Percentiles rank a stretch among this genome's conserved stretches.
Conservation (phyloP, 2,888 invertebrate species). For the Pachliopta kotzebuea region DNA sequence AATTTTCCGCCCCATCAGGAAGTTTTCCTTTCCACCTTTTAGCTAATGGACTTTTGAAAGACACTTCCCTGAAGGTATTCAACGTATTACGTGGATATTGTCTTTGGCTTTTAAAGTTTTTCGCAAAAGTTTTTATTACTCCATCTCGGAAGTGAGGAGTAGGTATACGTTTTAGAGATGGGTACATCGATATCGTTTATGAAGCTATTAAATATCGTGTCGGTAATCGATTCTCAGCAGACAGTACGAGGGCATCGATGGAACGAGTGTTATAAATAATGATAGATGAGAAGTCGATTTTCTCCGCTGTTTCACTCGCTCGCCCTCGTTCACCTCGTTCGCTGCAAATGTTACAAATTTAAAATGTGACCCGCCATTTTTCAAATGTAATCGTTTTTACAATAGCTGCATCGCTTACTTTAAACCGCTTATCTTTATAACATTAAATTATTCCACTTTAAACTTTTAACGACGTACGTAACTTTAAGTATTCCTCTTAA, state of each 20-base stretch:
- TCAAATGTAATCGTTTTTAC: constrained; percentile 36
- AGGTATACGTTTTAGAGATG: neutral
- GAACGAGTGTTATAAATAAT: constrained; percentile 46
- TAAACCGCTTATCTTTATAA: neutral
- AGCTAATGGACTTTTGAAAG: constrained; percentile 31
- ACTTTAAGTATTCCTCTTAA: no score
- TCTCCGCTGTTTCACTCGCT: constrained; percentile 12
- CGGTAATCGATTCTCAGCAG: constrained; percentile 37
- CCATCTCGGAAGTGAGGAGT: neutral
- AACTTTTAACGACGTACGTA: neutral
- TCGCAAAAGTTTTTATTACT: constrained; percentile 24
- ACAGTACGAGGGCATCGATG: constrained; percentile 30
- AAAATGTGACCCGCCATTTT: constrained; percentile 44
- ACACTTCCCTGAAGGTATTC: constrained; percentile 28
- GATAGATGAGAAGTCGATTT: constrained; percentile 37
- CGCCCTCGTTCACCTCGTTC: constrained; percentile 24
- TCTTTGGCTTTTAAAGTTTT: constrained; percentile 25
- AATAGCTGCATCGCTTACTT: constrained; percentile 14
- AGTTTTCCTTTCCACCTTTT: constrained; percentile 29
- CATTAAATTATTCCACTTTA: neutral
- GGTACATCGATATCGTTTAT: constrained; percentile 14
- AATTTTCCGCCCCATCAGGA: constrained; percentile 29
- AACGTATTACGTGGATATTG: constrained; percentile 27
- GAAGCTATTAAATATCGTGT: constrained; percentile 33
- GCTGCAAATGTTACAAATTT: constrained; percentile 48